A percentile compares a stretch with the other conserved stretches of the same genome.
Evolutionary conservation across 2,113 vertebrate species (phyloP).

Genomic region (Vulpes ferrilata): DNA sequence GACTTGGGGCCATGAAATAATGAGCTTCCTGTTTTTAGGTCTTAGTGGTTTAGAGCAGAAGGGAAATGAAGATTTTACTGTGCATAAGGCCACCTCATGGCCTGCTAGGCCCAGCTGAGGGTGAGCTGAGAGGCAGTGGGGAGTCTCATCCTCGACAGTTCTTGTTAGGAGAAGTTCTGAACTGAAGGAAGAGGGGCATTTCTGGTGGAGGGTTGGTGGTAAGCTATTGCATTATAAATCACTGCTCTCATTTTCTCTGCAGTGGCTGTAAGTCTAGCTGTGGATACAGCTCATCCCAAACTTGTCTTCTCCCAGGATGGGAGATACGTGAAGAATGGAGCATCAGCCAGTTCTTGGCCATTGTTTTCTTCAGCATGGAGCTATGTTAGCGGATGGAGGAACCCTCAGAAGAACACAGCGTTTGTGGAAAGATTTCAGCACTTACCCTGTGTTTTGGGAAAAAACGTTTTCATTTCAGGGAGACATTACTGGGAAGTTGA

Average conservation of each 20-base stretch:
- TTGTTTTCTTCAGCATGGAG: slow-evolving; percentile 38
- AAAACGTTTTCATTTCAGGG: slow-evolving; percentile 61
- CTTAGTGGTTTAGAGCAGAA: background rate
- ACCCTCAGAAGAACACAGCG: background rate
- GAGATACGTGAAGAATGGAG: background rate
- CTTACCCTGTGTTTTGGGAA: slow-evolving; percentile 63
- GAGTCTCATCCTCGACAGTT: background rate
- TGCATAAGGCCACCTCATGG: background rate
- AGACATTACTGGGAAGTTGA: slow-evolving; percentile 71
- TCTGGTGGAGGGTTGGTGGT: background rate
- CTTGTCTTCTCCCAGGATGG: slow-evolving; percentile 63
- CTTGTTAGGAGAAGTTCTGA: background rate
- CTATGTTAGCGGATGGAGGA: slow-evolving; percentile 13
- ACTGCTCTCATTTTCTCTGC: slow-evolving; percentile 4
- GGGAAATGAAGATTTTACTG: background rate
- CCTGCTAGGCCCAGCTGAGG: background rate
- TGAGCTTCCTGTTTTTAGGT: background rate
- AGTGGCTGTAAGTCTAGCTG: slow-evolving; percentile 49
- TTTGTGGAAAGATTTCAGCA: slow-evolving; percentile 42
- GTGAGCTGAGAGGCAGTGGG: background rate
- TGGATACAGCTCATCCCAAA: slow-evolving; percentile 50
- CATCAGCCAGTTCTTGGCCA: background rate
- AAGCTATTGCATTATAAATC: background rate
- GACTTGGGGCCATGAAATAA: background rate
- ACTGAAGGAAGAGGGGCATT: background rate